These are phyloP conservation scores for Liparis tanakae DNA, from an alignment of 2,797 vertebrate genomes.

Conservation along the genomic window DNA sequence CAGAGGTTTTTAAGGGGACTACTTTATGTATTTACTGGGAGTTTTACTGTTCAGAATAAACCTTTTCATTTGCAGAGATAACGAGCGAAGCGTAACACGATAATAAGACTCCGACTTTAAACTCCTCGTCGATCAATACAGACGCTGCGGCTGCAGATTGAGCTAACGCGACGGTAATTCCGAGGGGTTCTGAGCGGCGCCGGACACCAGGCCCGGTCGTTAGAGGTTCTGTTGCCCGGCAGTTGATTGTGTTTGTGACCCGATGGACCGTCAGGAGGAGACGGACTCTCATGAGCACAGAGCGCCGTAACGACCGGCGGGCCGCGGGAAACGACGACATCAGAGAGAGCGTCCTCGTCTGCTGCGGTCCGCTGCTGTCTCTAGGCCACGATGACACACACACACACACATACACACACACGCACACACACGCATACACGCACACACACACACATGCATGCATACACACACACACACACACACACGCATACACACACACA, in stretches of 20 bases:
- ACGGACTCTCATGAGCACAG: conserved; percentile 80
- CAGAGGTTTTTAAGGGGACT: neutral
- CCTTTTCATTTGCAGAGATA: neutral
- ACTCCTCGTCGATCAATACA: conserved; percentile 10
- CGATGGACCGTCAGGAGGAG: conserved; percentile 77
- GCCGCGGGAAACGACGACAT: conserved; percentile 83
- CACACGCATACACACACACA: too few species aligned
- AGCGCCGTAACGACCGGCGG: conserved; percentile 72
- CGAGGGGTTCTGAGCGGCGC: conserved; percentile 28
- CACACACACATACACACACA: conserved; percentile 49
- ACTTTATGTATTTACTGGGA: neutral
- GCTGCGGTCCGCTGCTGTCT: conserved; percentile 60
- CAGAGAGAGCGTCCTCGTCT: conserved; percentile 72
- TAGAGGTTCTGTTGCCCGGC: conserved; percentile 32
- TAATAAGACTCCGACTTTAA: conserved; percentile 13
- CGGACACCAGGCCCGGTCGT: conserved; percentile 53
- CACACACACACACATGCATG: conserved; percentile 31
- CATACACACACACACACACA: neutral
- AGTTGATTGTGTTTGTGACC: conserved; percentile 69
- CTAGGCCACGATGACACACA: conserved; percentile 56
- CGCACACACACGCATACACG: conserved; percentile 24
- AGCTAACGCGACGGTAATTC: conserved; percentile 35
- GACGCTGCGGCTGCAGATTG: conserved; percentile 13
- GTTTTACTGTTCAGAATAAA: neutral
- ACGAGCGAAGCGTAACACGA: neutral